Conservation (phyloP, 2,888 invertebrate genomes). For the Orthonevra nobilis region DNA sequence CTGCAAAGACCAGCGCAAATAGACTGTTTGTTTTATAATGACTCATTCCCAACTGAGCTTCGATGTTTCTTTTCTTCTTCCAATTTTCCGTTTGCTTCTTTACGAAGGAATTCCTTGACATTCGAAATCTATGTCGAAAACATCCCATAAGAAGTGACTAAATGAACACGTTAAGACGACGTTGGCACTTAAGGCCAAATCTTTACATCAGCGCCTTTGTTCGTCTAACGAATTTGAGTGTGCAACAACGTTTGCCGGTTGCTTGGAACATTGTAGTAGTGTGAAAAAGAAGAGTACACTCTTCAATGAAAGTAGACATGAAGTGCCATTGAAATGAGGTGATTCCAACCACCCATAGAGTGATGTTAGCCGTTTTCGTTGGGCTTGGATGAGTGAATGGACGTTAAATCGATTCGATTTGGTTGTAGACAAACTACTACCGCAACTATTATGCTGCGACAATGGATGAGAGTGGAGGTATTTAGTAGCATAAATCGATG, state of each 20-base stretch:
- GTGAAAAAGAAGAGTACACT: slow-evolving; percentile 37
- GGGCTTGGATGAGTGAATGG: slow-evolving; percentile 42
- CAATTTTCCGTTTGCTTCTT: no score
- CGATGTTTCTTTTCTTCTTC: slow-evolving; percentile 2
- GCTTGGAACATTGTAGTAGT: slow-evolving; percentile 27
- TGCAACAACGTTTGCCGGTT: no score
- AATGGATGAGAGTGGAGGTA: background rate
- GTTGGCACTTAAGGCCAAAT: slow-evolving; percentile 17
- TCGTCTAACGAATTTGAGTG: slow-evolving; percentile 25
- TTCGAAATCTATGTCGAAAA: slow-evolving; percentile 13
- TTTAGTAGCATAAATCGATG: slow-evolving; percentile 31
- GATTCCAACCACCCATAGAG: background rate
- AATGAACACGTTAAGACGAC: slow-evolving; percentile 19
- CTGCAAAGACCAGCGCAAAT: no score
- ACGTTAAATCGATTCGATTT: slow-evolving; percentile 56
- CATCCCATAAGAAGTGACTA: background rate
- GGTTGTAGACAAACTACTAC: slow-evolving; percentile 22
- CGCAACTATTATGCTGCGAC: slow-evolving; percentile 2
- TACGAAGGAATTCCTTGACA: slow-evolving; percentile 7
- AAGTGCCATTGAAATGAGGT: slow-evolving; percentile 36
- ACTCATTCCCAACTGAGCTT: no score
- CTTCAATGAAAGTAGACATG: slow-evolving; percentile 38
- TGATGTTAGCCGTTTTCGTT: background rate
- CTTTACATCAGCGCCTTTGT: slow-evolving; percentile 29
- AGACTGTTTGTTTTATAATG: no score